These are phyloP conservation scores for Ceratitis capitata DNA, from an alignment of 1,140 invertebrate species.

Conservation along the genomic window DNA sequence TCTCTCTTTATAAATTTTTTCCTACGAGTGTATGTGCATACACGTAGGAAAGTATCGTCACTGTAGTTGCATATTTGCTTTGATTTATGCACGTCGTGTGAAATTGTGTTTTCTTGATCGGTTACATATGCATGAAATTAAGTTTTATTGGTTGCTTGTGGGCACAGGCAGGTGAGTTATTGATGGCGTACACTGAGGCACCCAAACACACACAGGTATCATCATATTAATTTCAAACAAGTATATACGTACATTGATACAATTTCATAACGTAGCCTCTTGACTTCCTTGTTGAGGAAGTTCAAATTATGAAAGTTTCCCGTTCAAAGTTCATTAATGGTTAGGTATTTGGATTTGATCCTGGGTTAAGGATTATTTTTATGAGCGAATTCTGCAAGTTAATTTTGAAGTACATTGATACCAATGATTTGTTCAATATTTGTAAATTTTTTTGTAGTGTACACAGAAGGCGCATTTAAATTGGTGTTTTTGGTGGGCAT, in stretches of 20 bases:
- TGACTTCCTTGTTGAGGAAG: too few relatives aligned
- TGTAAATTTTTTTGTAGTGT: too few relatives aligned
- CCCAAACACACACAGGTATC: not conserved
- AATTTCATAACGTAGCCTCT: too few relatives aligned
- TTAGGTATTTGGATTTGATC: not conserved
- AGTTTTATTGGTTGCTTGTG: constrained; percentile 3
- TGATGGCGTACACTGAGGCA: not conserved
- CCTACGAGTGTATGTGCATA: too few relatives aligned
- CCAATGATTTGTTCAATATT: too few relatives aligned
- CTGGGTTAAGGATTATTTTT: not conserved
- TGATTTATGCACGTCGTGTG: constrained; percentile 22
- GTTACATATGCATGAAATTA: constrained; percentile 15
- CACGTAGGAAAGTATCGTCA: too few relatives aligned
- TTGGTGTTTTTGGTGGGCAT: too few relatives aligned
- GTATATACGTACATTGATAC: too few relatives aligned
- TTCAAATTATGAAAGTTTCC: constrained; percentile 5
- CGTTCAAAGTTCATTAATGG: not conserved
- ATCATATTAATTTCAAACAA: too few relatives aligned
- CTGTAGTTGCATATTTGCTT: not conserved
- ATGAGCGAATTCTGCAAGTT: not conserved
- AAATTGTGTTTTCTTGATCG: constrained; percentile 24
- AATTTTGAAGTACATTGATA: too few relatives aligned
- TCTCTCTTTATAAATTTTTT: not conserved
- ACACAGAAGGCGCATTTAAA: too few relatives aligned
- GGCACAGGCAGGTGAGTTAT: constrained; percentile 34